phyloP scores from a whole-genome alignment of 2,888 invertebrate species.

The Schizaphis graminum region DNA sequence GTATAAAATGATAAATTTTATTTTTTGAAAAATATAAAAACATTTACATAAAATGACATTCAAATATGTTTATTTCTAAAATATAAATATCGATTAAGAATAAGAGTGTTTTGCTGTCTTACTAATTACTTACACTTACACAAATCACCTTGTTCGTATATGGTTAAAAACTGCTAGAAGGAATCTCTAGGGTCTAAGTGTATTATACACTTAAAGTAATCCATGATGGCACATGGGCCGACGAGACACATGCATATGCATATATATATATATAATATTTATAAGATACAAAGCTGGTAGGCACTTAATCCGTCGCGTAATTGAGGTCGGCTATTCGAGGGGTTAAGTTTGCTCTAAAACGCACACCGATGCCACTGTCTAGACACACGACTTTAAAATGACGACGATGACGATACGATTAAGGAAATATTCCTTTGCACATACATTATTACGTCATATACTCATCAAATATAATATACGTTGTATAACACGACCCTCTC shows the following conservation, averaged over 20 bases:
- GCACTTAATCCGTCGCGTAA: not conserved
- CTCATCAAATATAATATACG: not conserved
- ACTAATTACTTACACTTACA: not conserved
- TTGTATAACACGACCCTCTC: not conserved
- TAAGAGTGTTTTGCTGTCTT: not conserved
- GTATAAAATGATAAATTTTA: not conserved
- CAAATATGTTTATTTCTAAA: not conserved
- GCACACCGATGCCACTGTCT: not conserved
- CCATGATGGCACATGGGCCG: not conserved
- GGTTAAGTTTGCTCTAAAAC: not conserved
- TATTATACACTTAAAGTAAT: constrained; percentile 10
- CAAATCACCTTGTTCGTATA: not conserved
- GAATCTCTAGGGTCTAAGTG: not conserved
- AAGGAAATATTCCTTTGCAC: not conserved
- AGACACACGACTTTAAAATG: not conserved
- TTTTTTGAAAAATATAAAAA: not conserved
- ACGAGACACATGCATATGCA: not conserved
- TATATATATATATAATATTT: not conserved
- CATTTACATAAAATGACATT: not conserved
- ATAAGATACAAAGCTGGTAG: constrained; percentile 1
- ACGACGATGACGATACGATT: not conserved
- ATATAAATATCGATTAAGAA: not conserved
- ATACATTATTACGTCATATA: not conserved
- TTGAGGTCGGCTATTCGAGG: not conserved
- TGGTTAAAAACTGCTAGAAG: not conserved